Base-by-base conservation (phyloP, 2,888 invertebrate genomes). In the Spilosoma lubricipeda region DNA sequence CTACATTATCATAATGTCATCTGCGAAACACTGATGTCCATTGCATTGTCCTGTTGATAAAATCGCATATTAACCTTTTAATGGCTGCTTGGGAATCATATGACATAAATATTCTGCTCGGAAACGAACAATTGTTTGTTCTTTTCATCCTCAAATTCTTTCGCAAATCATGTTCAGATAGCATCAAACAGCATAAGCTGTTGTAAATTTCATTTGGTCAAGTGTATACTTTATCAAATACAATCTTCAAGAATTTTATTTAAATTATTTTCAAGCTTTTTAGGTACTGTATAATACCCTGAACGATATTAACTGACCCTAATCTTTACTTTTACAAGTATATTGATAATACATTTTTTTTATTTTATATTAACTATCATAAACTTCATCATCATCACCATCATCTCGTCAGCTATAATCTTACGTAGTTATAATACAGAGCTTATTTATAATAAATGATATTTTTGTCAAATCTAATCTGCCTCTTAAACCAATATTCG, bases 1-100 rank as follows among this genome's bases (percentile, higher is more conserved):
- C 56, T 52, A 71, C 20, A 52, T 71, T 71, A 71, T 71, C 66
- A 48, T 67, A 52, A 71, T 71, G 66, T 39, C 36, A 71, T 71
- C 52, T 30, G 3, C 36, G 18, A 8, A 27, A 52, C 39, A 52
- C 39, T 13, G 52, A 27, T 71, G 66, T 39, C 15, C 71, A 71
- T 66, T 67, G 66, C 71, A 71, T 66, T 67, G 66, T 52, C 66
- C 71, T 67, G 71, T 27, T 30, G 63, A 63, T 63, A 63, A 4
- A 30, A 63, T 63, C 30, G 18, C 30, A 30, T 30, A 30, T 63
- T 63, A 63, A 30, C 63, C 63, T 63, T 63, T 63, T 63, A 27
- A 63, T 63, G 30, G 18, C 30, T 63, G 18, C 7, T 63, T 63
- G 18, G 30, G 63, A 63, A 63, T 18, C 30, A 13, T 63, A 63